phyloP scores from a whole-genome alignment of 2,113 vertebrate genomes.

The Heloderma charlesbogerti region DNA sequence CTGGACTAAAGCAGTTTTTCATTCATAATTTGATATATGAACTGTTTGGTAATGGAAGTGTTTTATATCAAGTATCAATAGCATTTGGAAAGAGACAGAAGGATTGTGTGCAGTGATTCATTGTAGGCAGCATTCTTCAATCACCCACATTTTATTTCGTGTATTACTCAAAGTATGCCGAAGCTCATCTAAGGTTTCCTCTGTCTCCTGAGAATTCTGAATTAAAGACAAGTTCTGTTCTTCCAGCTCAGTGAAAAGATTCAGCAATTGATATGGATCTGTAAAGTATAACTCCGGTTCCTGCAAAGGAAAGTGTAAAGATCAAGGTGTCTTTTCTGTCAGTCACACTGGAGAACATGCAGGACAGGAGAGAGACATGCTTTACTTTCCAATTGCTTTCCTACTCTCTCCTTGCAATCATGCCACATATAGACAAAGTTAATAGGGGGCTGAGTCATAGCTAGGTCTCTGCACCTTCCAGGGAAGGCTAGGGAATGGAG shows the following conservation, averaged over 20 bases:
- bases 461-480: too few species aligned
- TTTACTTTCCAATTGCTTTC: neutral
- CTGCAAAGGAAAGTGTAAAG: conserved; percentile 49
- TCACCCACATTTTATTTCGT: conserved; percentile 80
- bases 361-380: neutral
- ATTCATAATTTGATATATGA: neutral
- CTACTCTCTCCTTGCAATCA: neutral
- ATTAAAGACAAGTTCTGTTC: conserved; percentile 90
- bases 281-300: conserved; percentile 88
- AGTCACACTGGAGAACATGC: neutral
- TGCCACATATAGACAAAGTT: neutral
- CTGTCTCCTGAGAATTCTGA: conserved; percentile 84
- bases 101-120: neutral
- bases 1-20: neutral
- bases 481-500: neutral
- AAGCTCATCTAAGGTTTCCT: conserved; percentile 82
- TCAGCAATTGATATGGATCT: conserved; percentile 88
- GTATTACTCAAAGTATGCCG: conserved; percentile 73
- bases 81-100: neutral
- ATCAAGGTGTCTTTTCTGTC: neutral
- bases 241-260: conserved; percentile 83
- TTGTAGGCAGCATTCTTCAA: neutral
- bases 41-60: neutral
- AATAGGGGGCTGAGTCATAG: neutral
- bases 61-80: neutral